Evolutionary conservation across 1,140 invertebrate genomes (phyloP), one percentile per base, ranked within the genome.

Genomic region (Hyles euphorbiae): DNA sequence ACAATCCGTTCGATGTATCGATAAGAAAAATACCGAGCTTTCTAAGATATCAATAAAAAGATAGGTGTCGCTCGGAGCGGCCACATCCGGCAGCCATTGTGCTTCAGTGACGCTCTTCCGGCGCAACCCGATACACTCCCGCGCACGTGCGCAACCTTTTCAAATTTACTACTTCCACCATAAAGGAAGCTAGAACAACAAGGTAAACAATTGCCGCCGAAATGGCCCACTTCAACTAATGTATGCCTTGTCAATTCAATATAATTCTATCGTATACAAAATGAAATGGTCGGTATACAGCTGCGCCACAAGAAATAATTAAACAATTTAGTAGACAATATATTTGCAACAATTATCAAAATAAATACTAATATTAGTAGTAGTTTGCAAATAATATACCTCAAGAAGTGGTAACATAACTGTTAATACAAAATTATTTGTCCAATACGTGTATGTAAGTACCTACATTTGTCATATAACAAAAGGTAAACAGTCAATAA

Each of bases 91-190:
- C 68, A 58, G 71, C 75, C 78, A 87, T 88, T 88, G 80, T 88
- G 76, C 74, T 76, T 78, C 77, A 76, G 70, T 68, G 72, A 72
- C 64, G 50, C 61, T 60, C 78, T 87, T 87, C 83, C 83, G 83
- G 79, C 73, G 83, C 77, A 88, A 88, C 86, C 76, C 83, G 86
- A 88, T 88, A 87, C 76, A 86, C 86, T 88, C 86, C 75, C 81
- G 86, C 86, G 83, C 86, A 88, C 86, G 86, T 87, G 86, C 86
- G 86, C 77, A 68, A 75, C 74, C 85, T 86, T 86, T 83, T 83
- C 82, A 81, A 83, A 88, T 75, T 76, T 81, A 69, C 66, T 80
- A 74, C 74, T 74, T 78, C 68, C 72, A 80, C 8, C 36, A 40
- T 40, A 40, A 40, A 40, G 36, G 36, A 83, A 83, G 78, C 76